Evolutionary conservation across 2,888 invertebrate species (phyloP).

Genomic region (Polymixis lichenea): DNA sequence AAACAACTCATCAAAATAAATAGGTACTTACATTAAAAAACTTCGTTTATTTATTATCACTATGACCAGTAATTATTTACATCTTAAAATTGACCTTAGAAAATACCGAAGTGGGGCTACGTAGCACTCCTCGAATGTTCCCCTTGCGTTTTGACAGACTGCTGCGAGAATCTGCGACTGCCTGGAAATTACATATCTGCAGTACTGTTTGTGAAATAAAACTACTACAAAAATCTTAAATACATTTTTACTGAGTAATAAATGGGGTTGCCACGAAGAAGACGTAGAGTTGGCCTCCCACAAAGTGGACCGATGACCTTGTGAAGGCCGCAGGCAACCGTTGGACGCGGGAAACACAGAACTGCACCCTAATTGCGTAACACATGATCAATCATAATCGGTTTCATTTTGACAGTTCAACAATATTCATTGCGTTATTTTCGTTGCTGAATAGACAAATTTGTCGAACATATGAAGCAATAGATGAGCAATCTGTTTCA

Average conservation of each 20-base stretch:
- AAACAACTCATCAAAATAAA: slow-evolving; percentile 6
- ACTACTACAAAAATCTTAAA: neutral
- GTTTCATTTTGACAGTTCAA: too few relatives aligned
- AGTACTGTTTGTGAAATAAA: slow-evolving; percentile 42
- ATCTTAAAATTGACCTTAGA: slow-evolving; percentile 76
- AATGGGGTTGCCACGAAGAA: too few relatives aligned
- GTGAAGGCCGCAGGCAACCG: too few relatives aligned
- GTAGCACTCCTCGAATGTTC: slow-evolving; percentile 62
- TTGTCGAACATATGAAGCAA: too few relatives aligned
- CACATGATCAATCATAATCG: too few relatives aligned
- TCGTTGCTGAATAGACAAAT: too few relatives aligned
- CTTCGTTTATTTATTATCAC: slow-evolving; percentile 13
- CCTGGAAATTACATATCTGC: slow-evolving; percentile 77
- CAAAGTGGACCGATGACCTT: too few relatives aligned
- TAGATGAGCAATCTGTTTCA: too few relatives aligned
- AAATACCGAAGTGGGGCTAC: slow-evolving; percentile 46
- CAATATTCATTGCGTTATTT: too few relatives aligned
- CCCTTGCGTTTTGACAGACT: slow-evolving; percentile 62
- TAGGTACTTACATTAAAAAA: neutral
- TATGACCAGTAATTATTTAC: slow-evolving; percentile 64
- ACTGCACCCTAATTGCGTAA: too few relatives aligned
- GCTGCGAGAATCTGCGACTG: slow-evolving; percentile 77
- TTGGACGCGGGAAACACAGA: too few relatives aligned
- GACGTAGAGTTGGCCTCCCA: too few relatives aligned
- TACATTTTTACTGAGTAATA: neutral